Evolutionary conservation across 2,888 invertebrate genomes (phyloP).

Genomic region (Cartodere bifasciata): DNA sequence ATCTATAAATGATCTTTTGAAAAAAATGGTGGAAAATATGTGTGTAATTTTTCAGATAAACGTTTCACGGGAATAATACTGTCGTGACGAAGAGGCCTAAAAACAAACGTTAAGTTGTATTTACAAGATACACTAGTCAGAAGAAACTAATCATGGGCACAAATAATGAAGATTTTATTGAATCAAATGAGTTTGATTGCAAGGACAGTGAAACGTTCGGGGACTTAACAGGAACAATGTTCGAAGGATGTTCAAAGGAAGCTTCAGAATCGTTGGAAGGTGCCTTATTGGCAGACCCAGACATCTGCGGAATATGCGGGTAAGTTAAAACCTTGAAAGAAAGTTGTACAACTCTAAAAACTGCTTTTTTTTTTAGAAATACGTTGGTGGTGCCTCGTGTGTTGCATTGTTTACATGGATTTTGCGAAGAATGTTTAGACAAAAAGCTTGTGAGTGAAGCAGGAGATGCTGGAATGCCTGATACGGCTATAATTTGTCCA

Average conservation of each 20-base stretch:
- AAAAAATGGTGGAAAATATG: no score
- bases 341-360: no score
- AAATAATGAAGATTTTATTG: conserved; percentile 25
- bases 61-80: conserved; percentile 29
- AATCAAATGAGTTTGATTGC: conserved; percentile 24
- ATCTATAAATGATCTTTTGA: no score
- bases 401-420: conserved; percentile 87
- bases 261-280: conserved; percentile 31
- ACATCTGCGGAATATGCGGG: conserved; percentile 35
- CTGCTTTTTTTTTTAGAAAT: conserved; percentile 40
- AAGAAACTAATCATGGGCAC: conserved; percentile 24
- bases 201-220: conserved; percentile 28
- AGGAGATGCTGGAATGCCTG: conserved; percentile 51
- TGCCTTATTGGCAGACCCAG: conserved; percentile 33
- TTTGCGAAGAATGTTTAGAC: conserved; percentile 85
- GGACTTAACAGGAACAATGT: conserved; percentile 28
- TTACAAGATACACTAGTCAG: conserved; percentile 14
- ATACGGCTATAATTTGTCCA: conserved; percentile 59
- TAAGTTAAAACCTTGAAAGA: no score
- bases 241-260: conserved; percentile 30
- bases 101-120: conserved; percentile 16
- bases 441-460: conserved; percentile 62
- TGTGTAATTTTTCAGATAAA: conserved; percentile 32
- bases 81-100: conserved; percentile 28
- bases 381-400: conserved; percentile 74